These are phyloP conservation scores for Eupristina koningsbergeri DNA, from an alignment of 1,140 invertebrate species.

Conservation along the genomic window DNA sequence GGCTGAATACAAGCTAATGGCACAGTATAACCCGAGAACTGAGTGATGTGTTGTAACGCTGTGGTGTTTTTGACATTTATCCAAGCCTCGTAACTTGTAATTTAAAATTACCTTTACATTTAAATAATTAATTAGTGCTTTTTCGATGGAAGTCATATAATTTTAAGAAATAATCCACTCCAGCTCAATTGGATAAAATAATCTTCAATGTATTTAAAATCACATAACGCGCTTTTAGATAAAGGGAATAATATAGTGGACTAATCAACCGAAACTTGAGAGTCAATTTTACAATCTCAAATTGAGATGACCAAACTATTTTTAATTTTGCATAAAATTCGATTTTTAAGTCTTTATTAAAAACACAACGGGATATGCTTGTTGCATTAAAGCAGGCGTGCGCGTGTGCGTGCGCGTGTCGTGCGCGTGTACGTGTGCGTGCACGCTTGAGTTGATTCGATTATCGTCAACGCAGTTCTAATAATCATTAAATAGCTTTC, in stretches of 20 bases:
- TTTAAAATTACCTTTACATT: not conserved
- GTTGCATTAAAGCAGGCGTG: not conserved
- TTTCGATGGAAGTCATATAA: not conserved
- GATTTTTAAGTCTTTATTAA: not conserved
- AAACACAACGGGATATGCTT: not conserved
- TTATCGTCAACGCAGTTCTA: too few species aligned
- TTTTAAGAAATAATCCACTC: not conserved
- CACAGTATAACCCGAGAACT: not conserved
- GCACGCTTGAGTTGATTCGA: too few species aligned
- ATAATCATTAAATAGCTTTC: too few species aligned
- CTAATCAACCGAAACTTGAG: not conserved
- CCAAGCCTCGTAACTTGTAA: not conserved
- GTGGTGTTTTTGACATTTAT: conserved; percentile 13
- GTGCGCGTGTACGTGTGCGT: too few species aligned
- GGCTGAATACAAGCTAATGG: not conserved
- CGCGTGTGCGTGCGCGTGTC: too few species aligned
- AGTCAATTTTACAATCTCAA: not conserved
- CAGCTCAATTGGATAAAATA: not conserved
- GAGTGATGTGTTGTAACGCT: not conserved
- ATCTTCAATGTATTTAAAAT: not conserved
- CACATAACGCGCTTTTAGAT: not conserved
- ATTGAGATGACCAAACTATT: not conserved
- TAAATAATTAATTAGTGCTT: conserved; percentile 6
- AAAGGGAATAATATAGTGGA: not conserved
- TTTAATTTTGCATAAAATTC: not conserved